Evolutionary conservation across 2,113 vertebrate genomes (phyloP), one percentile per base, ranked within the genome.

Genomic region (Anas platyrhynchos): DNA sequence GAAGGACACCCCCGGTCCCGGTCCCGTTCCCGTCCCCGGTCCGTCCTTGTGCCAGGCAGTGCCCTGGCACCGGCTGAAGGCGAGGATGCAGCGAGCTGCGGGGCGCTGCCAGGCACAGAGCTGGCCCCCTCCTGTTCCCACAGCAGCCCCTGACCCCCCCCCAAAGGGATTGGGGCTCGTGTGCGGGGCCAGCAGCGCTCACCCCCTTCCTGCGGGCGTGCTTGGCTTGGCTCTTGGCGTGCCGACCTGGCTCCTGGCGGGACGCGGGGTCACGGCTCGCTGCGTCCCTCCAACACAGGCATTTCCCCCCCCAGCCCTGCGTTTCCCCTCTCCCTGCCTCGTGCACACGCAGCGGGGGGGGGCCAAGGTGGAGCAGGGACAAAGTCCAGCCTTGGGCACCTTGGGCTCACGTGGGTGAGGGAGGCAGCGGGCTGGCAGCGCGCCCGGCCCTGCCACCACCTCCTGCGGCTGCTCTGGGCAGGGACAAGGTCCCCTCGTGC

Each of bases 381-480:
- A 74, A 95, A 86, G 23, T 72, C 29, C 82, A 67, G 41, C 54
- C 14, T 0, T 0, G 16, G 92, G 82, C 96, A 91, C 88, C 78
- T 87, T 75, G 88, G 9, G 29, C 82, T 7, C 86, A 7, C 62
- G 63, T 66, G 83, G 87, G 31, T 1, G 16, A 5, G 3, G 58
- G 52, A 65, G 43, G 82, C 69, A 21, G 1, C 0, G 4, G 68
- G 90, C 11, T 85, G 94, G 91, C 93, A 85, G 0, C 18, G 2
- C 5, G 36, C 44, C 65, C 66, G 26, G 32, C 75, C n/a, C 7
- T 62, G 32, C 13, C 31, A 7, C 48, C n/a, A 25, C 13, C 55
- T 23, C 18, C 32, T 3, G 38, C 0, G 11, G 29, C 66, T 10
- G 0, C 6, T 16, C 87, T 0, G 16, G 15, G 29, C 4, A 54